These are phyloP conservation scores for Sesamia nonagrioides DNA, from an alignment of 1,140 invertebrate species.

Conservation along the genomic window DNA sequence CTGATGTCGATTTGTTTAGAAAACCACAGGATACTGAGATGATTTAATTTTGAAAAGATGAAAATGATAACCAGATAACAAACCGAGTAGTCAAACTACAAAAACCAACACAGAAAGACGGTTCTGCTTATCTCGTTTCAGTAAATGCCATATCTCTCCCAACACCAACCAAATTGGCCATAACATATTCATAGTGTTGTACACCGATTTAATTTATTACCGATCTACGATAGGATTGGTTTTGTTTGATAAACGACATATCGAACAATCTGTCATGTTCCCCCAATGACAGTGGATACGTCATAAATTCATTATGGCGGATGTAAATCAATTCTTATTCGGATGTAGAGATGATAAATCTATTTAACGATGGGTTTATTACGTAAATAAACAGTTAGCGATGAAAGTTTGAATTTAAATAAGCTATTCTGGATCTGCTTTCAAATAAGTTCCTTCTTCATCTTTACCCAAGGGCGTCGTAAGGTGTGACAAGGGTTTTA, in stretches of 20 bases:
- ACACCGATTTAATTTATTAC: conserved; percentile 34
- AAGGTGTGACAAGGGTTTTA: conserved; percentile 34
- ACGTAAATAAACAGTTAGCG: neutral
- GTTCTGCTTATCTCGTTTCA: neutral
- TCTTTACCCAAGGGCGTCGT: conserved; percentile 18
- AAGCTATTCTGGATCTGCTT: conserved; percentile 18
- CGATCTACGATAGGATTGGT: conserved; percentile 33
- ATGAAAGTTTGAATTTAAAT: conserved; percentile 10
- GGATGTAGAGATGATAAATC: conserved; percentile 10
- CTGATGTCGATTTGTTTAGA: too few species aligned
- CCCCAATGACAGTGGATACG: conserved; percentile 36
- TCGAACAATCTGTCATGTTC: conserved; percentile 41
- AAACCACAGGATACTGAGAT: too few species aligned
- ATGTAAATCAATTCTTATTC: conserved; percentile 18
- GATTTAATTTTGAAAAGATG: too few species aligned
- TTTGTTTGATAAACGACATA: conserved; percentile 32
- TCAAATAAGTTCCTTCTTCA: conserved; percentile 22
- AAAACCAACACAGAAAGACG: neutral
- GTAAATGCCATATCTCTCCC: too few species aligned
- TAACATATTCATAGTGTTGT: conserved; percentile 34
- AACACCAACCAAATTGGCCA: conserved; percentile 13
- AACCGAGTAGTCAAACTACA: too few species aligned
- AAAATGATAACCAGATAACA: neutral
- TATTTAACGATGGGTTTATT: neutral
- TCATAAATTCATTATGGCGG: conserved; percentile 38